phyloP scores from a whole-genome alignment of 2,113 vertebrate genomes.

The Ornithorhynchus anatinus region DNA sequence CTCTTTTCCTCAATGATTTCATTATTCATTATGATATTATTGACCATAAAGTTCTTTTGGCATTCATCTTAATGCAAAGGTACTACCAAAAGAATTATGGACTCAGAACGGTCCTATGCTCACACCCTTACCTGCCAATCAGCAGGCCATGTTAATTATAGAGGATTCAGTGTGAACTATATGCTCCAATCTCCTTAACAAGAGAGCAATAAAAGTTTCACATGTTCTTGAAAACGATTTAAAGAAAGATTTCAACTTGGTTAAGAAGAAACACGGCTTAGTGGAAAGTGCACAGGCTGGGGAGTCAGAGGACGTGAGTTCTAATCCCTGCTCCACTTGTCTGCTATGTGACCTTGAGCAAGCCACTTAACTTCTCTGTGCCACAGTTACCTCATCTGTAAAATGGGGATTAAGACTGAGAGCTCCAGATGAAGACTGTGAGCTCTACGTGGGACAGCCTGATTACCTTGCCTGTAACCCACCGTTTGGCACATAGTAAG shows the following conservation, averaged over 20 bases:
- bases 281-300: too few species aligned
- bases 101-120: constrained; percentile 61
- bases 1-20: constrained; percentile 58
- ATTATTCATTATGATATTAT: constrained; percentile 72
- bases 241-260: constrained; percentile 71
- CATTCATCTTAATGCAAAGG: constrained; percentile 61
- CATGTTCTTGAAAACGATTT: constrained; percentile 70
- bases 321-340: too few species aligned
- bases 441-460: too few species aligned
- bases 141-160: constrained; percentile 67
- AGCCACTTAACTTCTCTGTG: too few species aligned
- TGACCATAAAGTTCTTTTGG: constrained; percentile 63
- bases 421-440: too few species aligned
- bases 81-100: constrained; percentile 68
- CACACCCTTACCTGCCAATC: constrained; percentile 62
- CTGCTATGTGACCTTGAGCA: too few species aligned
- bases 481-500: too few species aligned
- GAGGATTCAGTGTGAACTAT: constrained; percentile 67
- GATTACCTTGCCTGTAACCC: too few species aligned
- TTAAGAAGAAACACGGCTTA: constrained; percentile 59
- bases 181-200: constrained; percentile 68
- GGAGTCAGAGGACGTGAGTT: too few species aligned
- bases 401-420: too few species aligned
- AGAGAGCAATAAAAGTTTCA: constrained; percentile 53
- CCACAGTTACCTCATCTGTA: too few species aligned